Evolutionary conservation across 2,888 invertebrate genomes (phyloP), one percentile per base, ranked within the genome.

Genomic region (Chalcosyrphus nemorum): DNA sequence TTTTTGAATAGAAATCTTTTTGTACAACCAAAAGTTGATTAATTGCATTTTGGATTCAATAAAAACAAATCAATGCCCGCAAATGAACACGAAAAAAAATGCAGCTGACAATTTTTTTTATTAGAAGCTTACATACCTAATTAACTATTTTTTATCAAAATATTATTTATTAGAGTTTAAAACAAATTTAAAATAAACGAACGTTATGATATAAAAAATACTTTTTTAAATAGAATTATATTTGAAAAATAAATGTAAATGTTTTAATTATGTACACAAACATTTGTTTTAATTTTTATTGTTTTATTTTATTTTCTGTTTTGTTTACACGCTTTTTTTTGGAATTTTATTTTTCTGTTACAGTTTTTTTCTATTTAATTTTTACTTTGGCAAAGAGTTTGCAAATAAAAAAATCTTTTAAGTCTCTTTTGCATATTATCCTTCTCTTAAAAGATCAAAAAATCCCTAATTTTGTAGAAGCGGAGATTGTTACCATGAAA

Each of bases 201-300:
- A 65, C 47, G 15, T 52, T 71, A 71, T 70, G 17, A 57, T 70
- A 47, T 57, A 63, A 68, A 19, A 21, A 27, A 47, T 24, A 59
- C 7, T 13, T 56, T 70, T 72, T 66, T 66, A 68, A 71, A 68
- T 61, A 9, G 80, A 86, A 87, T 86, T 72, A 38, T 82, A 84
- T 82, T 72, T 52, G 63, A 72, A 41, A 24, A 81, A 86, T 76
- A 82, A 82, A 77, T 82, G 63, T 74, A 68, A 82, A 82, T 81
- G 77, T 86, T 76, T 74, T 29, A 70, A 81, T 70, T 76, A 76
- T 81, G 75, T 75, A 81, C n/a, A 47, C 29, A 70, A 65, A 41
- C 9, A 27, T 61, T 61, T 61, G 13, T 13, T 47, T 24, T 35
- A 7, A 1, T 19, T 76, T 76, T 52, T 24, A 21, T 19, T 59